These are phyloP conservation scores for Epinotia nisella DNA, from an alignment of 2,888 invertebrate genomes.

Conservation along the genomic window DNA sequence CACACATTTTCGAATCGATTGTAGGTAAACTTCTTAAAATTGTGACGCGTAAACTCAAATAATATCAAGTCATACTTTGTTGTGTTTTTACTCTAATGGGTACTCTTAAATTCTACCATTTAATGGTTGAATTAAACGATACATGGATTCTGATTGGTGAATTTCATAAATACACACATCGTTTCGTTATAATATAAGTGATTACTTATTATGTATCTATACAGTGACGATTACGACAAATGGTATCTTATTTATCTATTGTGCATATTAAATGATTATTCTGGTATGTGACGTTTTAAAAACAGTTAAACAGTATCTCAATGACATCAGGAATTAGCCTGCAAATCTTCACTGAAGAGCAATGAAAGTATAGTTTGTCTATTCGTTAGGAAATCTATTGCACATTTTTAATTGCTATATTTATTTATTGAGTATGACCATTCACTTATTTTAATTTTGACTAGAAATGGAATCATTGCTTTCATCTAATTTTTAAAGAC, in stretches of 20 bases:
- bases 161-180: not conserved
- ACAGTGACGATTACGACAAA: slow-evolving; percentile 4
- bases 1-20: no score
- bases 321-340: not conserved
- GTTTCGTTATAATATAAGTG: not conserved
- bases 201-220: not conserved
- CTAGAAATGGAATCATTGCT: slow-evolving; percentile 7
- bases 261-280: slow-evolving; percentile 6
- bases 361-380: not conserved
- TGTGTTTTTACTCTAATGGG: not conserved
- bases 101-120: not conserved
- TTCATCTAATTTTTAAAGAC: not conserved
- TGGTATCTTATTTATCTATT: slow-evolving; percentile 12
- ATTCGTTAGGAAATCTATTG: not conserved
- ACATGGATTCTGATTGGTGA: not conserved
- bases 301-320: not conserved
- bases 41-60: no score
- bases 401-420: not conserved
- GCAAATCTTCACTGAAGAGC: not conserved
- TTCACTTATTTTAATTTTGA: slow-evolving; percentile 16
- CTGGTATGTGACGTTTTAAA: not conserved
- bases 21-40: no score
- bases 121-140: not conserved
- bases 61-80: no score
- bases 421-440: not conserved